These are phyloP conservation scores for Botrylloides violaceus DNA, from an alignment of 23 tunicate genomes.

Conservation along the genomic window DNA sequence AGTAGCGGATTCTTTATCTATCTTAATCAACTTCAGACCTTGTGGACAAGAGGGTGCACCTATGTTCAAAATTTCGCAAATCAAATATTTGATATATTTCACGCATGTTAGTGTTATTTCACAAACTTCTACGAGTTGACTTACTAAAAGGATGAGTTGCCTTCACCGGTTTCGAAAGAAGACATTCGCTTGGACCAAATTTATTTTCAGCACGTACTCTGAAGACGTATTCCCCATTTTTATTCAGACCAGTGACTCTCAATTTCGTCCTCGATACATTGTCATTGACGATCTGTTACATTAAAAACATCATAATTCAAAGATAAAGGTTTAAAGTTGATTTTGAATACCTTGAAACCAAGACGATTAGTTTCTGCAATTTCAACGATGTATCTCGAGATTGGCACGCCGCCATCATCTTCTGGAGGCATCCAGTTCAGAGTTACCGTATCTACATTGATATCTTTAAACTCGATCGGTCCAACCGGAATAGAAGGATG, in stretches of 20 bases:
- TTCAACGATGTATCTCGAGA: slow-evolving; percentile 60
- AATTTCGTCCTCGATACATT: slow-evolving; percentile 28
- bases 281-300: slow-evolving; percentile 30
- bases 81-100: not conserved
- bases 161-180: slow-evolving; percentile 46
- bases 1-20: slow-evolving; percentile 63
- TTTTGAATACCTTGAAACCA: slow-evolving; percentile 23
- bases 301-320: not conserved
- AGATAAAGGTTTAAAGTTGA: not conserved
- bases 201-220: slow-evolving; percentile 83
- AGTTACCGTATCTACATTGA: slow-evolving; percentile 47
- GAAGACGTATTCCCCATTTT: slow-evolving; percentile 77
- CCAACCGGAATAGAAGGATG: slow-evolving; percentile 33
- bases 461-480: slow-evolving; percentile 65
- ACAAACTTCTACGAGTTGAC: too few species aligned
- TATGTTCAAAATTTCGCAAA: not conserved
- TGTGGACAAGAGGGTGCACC: slow-evolving; percentile 50
- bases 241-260: slow-evolving; percentile 58
- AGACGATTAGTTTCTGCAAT: slow-evolving; percentile 31
- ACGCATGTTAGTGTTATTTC: too few species aligned
- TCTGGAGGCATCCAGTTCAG: slow-evolving; percentile 71
- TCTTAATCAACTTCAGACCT: slow-evolving; percentile 36
- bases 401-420: slow-evolving; percentile 70
- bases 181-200: slow-evolving; percentile 64
- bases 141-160: slow-evolving; percentile 55